A percentile compares a stretch with the other conserved stretches of the same genome.
These are phyloP conservation scores for Cerastis leucographa DNA, from an alignment of 2,888 invertebrate genomes.

Conservation along the genomic window DNA sequence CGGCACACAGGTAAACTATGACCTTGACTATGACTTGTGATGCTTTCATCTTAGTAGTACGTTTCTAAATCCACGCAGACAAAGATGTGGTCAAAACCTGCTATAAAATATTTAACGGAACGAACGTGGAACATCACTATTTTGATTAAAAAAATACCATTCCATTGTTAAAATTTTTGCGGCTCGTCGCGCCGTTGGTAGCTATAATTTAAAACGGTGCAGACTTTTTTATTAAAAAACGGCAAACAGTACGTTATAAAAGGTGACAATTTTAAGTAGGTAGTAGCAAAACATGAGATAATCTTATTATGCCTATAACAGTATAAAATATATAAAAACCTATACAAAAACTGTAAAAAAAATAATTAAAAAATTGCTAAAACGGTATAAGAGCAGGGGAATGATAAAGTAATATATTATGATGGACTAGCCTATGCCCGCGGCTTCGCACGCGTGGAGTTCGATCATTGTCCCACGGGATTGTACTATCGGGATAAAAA, in stretches of 20 bases:
- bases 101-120: not conserved
- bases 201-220: slow-evolving; percentile 25
- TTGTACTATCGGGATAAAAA: too few species aligned
- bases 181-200: not conserved
- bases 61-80: not conserved
- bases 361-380: too few species aligned
- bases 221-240: slow-evolving; percentile 11
- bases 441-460: too few species aligned
- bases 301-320: slow-evolving; percentile 17
- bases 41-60: too few species aligned
- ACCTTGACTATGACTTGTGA: not conserved
- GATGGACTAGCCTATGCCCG: too few species aligned
- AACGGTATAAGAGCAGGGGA: too few species aligned
- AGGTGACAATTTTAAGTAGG: slow-evolving; percentile 30
- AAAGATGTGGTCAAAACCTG: too few species aligned
- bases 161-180: slow-evolving; percentile 33
- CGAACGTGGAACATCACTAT: slow-evolving; percentile 3
- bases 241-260: slow-evolving; percentile 12
- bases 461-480: too few species aligned
- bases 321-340: too few species aligned
- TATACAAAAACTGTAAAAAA: too few species aligned
- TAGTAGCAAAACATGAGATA: slow-evolving; percentile 33
- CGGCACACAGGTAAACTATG: not conserved
- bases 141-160: slow-evolving; percentile 7
- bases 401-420: too few species aligned